These are phyloP conservation scores for Amazona guildingii DNA, from an alignment of 2,113 vertebrate genomes.

Conservation along the genomic window DNA sequence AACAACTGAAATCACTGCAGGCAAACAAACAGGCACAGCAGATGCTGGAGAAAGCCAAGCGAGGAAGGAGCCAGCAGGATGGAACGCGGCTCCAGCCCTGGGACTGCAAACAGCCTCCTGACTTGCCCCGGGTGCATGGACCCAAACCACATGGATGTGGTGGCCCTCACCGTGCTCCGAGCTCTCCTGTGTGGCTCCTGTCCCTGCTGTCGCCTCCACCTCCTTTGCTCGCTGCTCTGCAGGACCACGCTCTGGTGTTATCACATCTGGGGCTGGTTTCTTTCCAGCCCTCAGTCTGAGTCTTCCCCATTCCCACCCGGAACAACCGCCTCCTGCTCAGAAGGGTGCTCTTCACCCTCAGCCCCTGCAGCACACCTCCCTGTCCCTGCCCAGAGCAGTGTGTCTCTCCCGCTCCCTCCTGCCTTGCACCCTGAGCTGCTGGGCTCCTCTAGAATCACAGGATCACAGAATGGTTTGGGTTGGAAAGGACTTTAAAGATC, in stretches of 20 bases:
- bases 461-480: not conserved
- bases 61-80: constrained; percentile 23
- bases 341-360: not conserved
- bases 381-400: not conserved
- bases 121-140: not conserved
- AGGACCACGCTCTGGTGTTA: not conserved
- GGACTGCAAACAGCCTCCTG: constrained; percentile 18
- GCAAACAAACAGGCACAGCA: constrained; percentile 57
- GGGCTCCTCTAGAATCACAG: not conserved
- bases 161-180: not conserved
- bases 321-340: not conserved
- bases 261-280: not conserved
- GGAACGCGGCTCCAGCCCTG: not conserved
- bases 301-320: not conserved
- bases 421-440: not conserved
- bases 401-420: not conserved
- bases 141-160: not conserved
- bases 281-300: not conserved
- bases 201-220: not conserved
- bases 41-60: constrained; percentile 49
- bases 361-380: not conserved
- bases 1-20: constrained; percentile 62
- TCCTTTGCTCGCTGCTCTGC: not conserved
- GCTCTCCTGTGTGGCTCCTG: not conserved
- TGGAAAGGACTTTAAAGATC: not conserved